phyloP scores from a whole-genome alignment of 1,140 invertebrate species.

The Neodiprion pinetum region DNA sequence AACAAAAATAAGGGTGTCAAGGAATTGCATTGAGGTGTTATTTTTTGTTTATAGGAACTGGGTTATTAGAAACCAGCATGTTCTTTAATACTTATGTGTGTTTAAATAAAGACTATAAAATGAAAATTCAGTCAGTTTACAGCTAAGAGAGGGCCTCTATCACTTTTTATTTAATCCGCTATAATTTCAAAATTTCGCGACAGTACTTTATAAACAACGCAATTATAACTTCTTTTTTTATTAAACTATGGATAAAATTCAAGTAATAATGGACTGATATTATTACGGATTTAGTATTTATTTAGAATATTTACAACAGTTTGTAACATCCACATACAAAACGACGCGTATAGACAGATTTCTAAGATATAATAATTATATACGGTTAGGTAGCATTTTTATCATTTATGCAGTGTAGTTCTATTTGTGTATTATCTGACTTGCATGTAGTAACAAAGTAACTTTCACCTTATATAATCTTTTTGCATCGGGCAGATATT shows the following conservation, averaged over 20 bases:
- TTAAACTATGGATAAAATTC: background rate
- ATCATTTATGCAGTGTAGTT: background rate
- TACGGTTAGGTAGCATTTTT: background rate
- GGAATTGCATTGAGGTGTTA: no score
- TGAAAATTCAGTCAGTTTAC: no score
- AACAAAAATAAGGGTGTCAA: no score
- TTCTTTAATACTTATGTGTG: background rate
- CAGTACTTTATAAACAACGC: background rate
- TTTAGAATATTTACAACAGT: conserved; percentile 10
- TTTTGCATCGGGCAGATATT: no score
- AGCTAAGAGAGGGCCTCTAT: background rate
- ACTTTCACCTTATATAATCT: no score
- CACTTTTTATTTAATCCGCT: background rate
- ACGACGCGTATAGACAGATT: conserved; percentile 7
- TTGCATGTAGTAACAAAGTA: no score
- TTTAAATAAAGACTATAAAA: background rate
- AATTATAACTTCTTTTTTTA: background rate
- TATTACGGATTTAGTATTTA: background rate
- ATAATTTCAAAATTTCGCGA: background rate
- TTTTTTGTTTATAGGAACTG: no score
- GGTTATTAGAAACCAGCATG: background rate
- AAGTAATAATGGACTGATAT: background rate
- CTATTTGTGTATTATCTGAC: no score
- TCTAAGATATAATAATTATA: background rate
- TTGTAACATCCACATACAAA: conserved; percentile 5